These are phyloP conservation scores for Pammene aurita DNA, from an alignment of 2,888 invertebrate species.

Conservation along the genomic window DNA sequence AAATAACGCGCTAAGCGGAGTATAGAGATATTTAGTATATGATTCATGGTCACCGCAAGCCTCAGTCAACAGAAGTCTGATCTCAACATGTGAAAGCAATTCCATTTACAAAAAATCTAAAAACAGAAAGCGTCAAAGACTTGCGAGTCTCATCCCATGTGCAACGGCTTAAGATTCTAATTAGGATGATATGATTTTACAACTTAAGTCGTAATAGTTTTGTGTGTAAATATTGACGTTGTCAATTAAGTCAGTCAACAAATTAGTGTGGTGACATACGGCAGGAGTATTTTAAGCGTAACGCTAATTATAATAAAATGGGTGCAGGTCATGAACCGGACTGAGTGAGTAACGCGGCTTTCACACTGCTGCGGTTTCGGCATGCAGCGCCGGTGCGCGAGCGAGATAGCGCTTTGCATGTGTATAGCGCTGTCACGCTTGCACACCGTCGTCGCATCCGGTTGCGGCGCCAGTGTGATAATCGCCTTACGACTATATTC, in stretches of 20 bases:
- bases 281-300: slow-evolving; percentile 38
- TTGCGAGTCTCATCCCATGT: neutral
- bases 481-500: too few relatives aligned
- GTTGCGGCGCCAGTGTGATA: too few relatives aligned
- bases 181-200: neutral
- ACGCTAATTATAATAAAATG: slow-evolving; percentile 7
- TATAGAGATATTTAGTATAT: too few relatives aligned
- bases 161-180: neutral
- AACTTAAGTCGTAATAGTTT: neutral
- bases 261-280: slow-evolving; percentile 52
- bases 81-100: slow-evolving; percentile 5
- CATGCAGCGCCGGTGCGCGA: too few relatives aligned
- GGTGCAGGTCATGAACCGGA: too few relatives aligned
- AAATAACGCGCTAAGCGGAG: too few relatives aligned
- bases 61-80: slow-evolving; percentile 12
- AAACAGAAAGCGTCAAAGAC: neutral
- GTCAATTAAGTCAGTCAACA: slow-evolving; percentile 48
- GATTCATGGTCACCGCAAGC: neutral
- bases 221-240: slow-evolving; percentile 41
- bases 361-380: too few relatives aligned
- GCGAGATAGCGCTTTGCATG: too few relatives aligned
- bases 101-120: neutral
- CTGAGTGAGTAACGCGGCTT: too few relatives aligned
- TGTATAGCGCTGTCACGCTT: too few relatives aligned
- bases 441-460: too few relatives aligned